A percentile compares a stretch with the other conserved stretches of the same genome.
phyloP scores from a whole-genome alignment of 2,113 vertebrate genomes.

The Calcarius ornatus region DNA sequence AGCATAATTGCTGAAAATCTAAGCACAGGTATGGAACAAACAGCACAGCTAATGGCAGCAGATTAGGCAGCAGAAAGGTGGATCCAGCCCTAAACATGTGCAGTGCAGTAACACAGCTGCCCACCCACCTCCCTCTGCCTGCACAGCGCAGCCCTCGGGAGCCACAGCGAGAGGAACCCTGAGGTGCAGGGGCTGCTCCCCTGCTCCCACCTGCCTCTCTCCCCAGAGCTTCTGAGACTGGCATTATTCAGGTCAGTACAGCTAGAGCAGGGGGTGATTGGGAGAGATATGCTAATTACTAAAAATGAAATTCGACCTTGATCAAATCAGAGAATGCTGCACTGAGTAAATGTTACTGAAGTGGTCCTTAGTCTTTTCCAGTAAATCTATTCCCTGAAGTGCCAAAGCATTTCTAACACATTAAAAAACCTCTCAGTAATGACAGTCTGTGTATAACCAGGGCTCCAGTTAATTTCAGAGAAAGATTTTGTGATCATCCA shows the following conservation, averaged over 20 bases:
- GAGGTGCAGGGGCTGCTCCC: background rate
- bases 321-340: background rate
- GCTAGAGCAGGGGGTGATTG: background rate
- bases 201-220: background rate
- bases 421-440: background rate
- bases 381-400: background rate
- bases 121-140: background rate
- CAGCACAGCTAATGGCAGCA: background rate
- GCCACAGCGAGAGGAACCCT: rapidly evolving
- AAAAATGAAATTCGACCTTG: background rate
- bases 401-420: background rate
- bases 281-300: background rate
- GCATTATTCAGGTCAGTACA: background rate
- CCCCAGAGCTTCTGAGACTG: background rate
- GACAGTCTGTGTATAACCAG: background rate
- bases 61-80: background rate
- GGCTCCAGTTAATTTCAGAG: background rate
- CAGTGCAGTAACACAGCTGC: background rate
- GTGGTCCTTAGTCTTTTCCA: background rate
- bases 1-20: background rate
- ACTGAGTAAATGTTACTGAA: background rate
- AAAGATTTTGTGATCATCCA: background rate
- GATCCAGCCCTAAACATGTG: background rate
- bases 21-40: background rate
- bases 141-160: rapidly evolving